These are phyloP conservation scores for Hipposideros larvatus DNA, from an alignment of 2,797 vertebrate species.

Conservation along the genomic window DNA sequence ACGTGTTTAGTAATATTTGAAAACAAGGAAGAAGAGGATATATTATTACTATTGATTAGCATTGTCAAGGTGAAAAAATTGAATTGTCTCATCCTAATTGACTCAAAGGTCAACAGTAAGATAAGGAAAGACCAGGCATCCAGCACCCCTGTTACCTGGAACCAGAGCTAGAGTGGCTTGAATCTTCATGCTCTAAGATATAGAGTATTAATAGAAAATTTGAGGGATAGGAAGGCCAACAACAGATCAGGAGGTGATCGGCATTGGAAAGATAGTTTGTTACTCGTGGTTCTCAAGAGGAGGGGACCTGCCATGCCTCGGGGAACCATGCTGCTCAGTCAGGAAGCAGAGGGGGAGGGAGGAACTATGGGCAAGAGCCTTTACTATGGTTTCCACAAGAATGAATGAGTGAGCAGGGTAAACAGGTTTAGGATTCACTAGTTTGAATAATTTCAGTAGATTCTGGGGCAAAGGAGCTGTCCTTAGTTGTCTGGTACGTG, in stretches of 20 bases:
- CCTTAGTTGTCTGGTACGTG: background rate
- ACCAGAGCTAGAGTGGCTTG: background rate
- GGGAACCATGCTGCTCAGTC: background rate
- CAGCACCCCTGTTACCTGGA: background rate
- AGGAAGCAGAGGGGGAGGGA: background rate
- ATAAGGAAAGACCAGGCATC: background rate
- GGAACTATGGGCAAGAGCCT: background rate
- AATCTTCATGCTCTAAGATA: background rate
- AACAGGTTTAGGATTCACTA: background rate
- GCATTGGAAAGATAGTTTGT: background rate
- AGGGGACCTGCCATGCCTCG: background rate
- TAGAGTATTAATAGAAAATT: background rate
- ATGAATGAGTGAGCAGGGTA: background rate
- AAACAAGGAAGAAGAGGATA: background rate
- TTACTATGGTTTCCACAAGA: background rate
- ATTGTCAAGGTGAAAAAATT: background rate
- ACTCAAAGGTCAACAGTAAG: background rate
- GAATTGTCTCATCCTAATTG: background rate
- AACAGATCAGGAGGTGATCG: background rate
- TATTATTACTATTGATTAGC: background rate
- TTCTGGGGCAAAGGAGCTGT: background rate
- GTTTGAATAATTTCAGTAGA: background rate
- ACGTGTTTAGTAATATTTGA: slow-evolving; percentile 24
- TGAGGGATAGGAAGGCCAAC: background rate
- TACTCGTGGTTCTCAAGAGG: background rate